Base-by-base conservation (phyloP, 2,113 vertebrate genomes). In the Mirounga angustirostris region DNA sequence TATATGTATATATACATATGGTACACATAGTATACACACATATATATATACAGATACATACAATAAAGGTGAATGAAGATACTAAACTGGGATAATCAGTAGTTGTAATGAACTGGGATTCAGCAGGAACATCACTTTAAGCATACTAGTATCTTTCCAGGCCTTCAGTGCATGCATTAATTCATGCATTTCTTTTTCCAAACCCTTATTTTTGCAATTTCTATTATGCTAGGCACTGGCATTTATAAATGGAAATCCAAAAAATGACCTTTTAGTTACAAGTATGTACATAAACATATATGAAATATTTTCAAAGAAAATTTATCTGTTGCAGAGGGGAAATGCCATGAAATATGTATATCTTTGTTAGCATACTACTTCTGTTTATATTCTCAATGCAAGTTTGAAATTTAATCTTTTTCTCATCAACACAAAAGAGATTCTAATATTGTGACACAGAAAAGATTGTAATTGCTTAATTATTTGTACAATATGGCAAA, bases 401-500 rank as follows among this genome's bases (percentile, higher is more conserved):
- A 95, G 82, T 89, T 95, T 94, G 36, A 97, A 97, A 93, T 91
- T 94, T 91, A 97, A 96, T 97, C 63, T 95, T 95, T 97, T 96
- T 92, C 82, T 98, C 65, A 94, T 98, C 95, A 97, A 97, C 94
- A 97, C 78, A 98, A 92, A 97, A 93, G 82, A 95, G 43, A 93
- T 58, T 92, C 85, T 98, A 97, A 97, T 98, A 97, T 98, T 98
- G 63, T 98, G 98, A 98, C 98, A 98, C 5, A 85, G 79, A 95
- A 97, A 95, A 95, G 85, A 98, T 93, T 91, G 89, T 97, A 97
- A 93, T 97, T 95, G 85, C 95, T 98, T 98, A 97, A 98, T 97
- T 98, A 97, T 97, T 98, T 97, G 78, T 92, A 21, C 95, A 97
- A 97, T 94, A 96, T 97, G 93, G 94, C 96, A 98, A 97, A 97